Base-by-base conservation (phyloP, 2,888 invertebrate genomes). In the Auanema freiburgensis region DNA sequence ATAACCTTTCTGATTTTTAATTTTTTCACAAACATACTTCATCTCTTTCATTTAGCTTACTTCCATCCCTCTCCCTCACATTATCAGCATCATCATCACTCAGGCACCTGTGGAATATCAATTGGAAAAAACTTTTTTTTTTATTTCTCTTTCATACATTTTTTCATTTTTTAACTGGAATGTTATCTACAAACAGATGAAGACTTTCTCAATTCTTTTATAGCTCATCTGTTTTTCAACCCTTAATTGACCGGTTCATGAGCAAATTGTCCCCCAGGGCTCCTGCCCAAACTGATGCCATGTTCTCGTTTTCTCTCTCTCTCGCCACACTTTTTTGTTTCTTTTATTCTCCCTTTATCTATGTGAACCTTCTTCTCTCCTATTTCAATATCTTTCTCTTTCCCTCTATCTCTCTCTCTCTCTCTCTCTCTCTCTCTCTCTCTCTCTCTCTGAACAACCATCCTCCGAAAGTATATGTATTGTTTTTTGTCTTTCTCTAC, bases 381-480 rank as follows among this genome's bases (percentile, higher is more conserved):
- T 24, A 43, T 21, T 16, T 63, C 40, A 18, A 46, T 50, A 57
- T 57, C 52, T 56, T 57, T 58, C 54, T 40, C 59, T 50, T 59
- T 56, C 52, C 55, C 57, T 55, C 56, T 57, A 16, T 14, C 43
- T 33, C 40, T 46, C 57, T 25, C 54, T 25, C 56, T 33, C 57
- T 53, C 43, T 24, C 56, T 21, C 24, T 57, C 24, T 44, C 11
- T 53, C 53, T 53, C n/a, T 54, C 60, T 54, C 42, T 51, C 14
- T 54, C 54, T 54, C 25, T 54, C 42, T 54, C 44, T 42, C 49
- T 49, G 2, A n/a, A 21, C 43, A n/a, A 14, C 24, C 23, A 33
- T 33, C 40, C 57, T 25, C 10, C 52, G 4, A 33, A 33, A 33
- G 33, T 33, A 33, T 33, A 33, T 33, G 33, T 33, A 33, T 33